Percentiles rank a stretch among this genome's conserved stretches.
These are phyloP conservation scores for Mycteria americana DNA, from an alignment of 2,797 vertebrate species.

Conservation along the genomic window DNA sequence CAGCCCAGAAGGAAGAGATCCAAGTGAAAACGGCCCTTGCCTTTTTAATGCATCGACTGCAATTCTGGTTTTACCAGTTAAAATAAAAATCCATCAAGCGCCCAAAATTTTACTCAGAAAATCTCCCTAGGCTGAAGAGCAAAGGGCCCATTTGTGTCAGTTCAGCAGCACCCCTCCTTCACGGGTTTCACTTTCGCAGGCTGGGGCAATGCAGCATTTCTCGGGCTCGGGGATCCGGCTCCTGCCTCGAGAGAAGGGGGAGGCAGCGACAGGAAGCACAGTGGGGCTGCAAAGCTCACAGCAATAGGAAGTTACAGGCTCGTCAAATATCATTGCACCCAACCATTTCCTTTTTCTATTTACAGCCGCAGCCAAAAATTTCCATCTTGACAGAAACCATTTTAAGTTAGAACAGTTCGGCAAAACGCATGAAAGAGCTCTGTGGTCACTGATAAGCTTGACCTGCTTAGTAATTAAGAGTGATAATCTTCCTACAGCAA, in stretches of 20 bases:
- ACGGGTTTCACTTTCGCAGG: not conserved
- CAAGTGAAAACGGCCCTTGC: not conserved
- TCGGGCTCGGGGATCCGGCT: not conserved
- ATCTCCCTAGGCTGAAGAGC: not conserved
- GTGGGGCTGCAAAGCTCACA: not conserved
- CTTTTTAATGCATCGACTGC: not conserved
- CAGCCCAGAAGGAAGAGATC: not conserved
- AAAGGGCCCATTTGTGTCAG: not conserved
- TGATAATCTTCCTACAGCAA: constrained; percentile 7
- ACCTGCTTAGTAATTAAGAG: constrained; percentile 9
- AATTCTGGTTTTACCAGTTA: not conserved
- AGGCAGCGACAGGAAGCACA: not conserved
- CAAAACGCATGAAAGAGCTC: not conserved
- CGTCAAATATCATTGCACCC: constrained; percentile 40
- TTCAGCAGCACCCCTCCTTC: not conserved
- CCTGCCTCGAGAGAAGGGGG: not conserved
- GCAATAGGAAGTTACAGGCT: constrained; percentile 51
- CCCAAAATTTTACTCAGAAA: not conserved
- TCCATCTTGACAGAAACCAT: constrained; percentile 9
- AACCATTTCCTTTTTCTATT: constrained; percentile 56
- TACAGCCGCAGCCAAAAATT: not conserved
- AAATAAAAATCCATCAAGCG: not conserved
- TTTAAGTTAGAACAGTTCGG: not conserved
- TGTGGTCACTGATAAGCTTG: not conserved
- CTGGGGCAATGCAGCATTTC: not conserved